These are phyloP conservation scores for Trachelipus rathkii DNA, from an alignment of 1,140 invertebrate genomes.

Conservation along the genomic window DNA sequence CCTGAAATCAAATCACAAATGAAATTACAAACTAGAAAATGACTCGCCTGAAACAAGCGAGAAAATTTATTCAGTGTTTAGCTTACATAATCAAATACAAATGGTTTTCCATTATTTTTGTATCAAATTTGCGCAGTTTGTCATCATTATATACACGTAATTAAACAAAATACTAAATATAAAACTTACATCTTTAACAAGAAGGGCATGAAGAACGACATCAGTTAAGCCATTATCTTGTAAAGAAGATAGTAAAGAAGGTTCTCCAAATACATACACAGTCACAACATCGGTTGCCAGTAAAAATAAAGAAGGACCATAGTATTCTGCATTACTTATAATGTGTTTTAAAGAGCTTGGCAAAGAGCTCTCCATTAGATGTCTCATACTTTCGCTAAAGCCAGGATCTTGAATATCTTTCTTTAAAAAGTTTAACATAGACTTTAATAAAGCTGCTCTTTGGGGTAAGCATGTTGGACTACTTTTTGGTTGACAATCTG, in stretches of 20 bases:
- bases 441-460: constrained; percentile 77
- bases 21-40: not conserved
- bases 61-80: constrained; percentile 55
- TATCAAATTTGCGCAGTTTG: too few species aligned
- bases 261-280: constrained; percentile 83
- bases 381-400: constrained; percentile 70
- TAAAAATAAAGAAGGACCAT: constrained; percentile 81
- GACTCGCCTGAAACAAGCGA: constrained; percentile 16
- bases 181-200: constrained; percentile 63
- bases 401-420: constrained; percentile 66
- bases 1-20: constrained; percentile 42
- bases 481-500: constrained; percentile 33
- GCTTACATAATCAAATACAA: constrained; percentile 20
- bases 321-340: constrained; percentile 88
- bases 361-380: constrained; percentile 84
- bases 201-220: constrained; percentile 76
- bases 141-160: too few species aligned
- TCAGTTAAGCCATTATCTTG: constrained; percentile 87
- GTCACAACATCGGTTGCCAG: constrained; percentile 88
- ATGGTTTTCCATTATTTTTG: too few species aligned
- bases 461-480: constrained; percentile 67
- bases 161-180: too few species aligned
- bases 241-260: constrained; percentile 74
- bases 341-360: constrained; percentile 81
- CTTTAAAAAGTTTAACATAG: constrained; percentile 84